Evolutionary conservation across 2,888 invertebrate genomes (phyloP).

Genomic region (Amiota communis): DNA sequence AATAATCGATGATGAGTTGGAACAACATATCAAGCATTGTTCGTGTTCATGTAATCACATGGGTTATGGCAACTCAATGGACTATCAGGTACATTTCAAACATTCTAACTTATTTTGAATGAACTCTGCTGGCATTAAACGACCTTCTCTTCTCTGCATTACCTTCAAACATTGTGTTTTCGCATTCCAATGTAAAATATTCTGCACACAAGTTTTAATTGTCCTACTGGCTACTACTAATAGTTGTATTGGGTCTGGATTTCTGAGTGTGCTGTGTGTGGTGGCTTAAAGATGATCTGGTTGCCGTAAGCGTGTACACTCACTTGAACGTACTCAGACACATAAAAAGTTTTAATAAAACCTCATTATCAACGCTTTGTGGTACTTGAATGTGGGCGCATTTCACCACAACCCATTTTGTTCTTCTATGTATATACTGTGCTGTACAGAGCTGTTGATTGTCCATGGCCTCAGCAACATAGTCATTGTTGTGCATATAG

Average conservation of each 20-base stretch:
- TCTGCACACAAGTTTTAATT: slow-evolving; percentile 36
- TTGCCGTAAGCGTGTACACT: neutral
- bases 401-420: slow-evolving; percentile 12
- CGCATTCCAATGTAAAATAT: slow-evolving; percentile 49
- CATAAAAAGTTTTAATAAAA: slow-evolving; percentile 33
- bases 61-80: slow-evolving; percentile 94
- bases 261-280: slow-evolving; percentile 24
- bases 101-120: neutral
- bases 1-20: slow-evolving; percentile 84
- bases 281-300: slow-evolving; percentile 29
- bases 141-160: slow-evolving; percentile 9
- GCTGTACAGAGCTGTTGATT: slow-evolving; percentile 22
- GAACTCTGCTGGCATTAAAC: neutral
- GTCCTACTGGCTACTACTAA: slow-evolving; percentile 24
- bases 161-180: slow-evolving; percentile 1
- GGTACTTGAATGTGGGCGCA: slow-evolving; percentile 30
- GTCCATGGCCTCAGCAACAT: neutral
- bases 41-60: slow-evolving; percentile 94
- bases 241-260: neutral
- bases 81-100: slow-evolving; percentile 82
- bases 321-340: slow-evolving; percentile 24
- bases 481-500: neutral
- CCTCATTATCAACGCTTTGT: slow-evolving; percentile 59
- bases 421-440: slow-evolving; percentile 38
- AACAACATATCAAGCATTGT: slow-evolving; percentile 91